Evolutionary conservation across 2,888 invertebrate species (phyloP).

Genomic region (Oscheius sp.): DNA sequence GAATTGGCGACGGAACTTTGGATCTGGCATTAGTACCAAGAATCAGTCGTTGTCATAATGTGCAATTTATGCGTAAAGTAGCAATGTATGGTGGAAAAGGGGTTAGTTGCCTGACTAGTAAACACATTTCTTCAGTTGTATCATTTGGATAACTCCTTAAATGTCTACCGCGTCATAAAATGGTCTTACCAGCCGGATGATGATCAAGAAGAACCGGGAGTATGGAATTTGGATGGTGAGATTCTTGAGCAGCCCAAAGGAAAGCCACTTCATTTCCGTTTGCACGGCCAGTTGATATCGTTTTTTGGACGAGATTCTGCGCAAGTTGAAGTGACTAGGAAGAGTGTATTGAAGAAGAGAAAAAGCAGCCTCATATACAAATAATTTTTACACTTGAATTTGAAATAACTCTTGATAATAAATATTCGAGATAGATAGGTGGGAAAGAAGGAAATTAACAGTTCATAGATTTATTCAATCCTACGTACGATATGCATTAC

Average conservation of each 20-base stretch:
- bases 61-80: constrained; percentile 67
- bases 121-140: constrained; percentile 40
- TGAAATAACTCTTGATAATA: no score
- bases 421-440: no score
- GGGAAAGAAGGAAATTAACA: no score
- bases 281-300: constrained; percentile 65
- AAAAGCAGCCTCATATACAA: constrained; percentile 57
- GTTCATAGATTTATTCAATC: no score
- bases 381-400: no score
- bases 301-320: constrained; percentile 67
- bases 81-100: constrained; percentile 68
- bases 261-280: constrained; percentile 62
- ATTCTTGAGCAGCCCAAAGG: constrained; percentile 65
- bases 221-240: constrained; percentile 69
- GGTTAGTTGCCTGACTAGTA: constrained; percentile 29
- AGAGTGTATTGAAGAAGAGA: constrained; percentile 54
- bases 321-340: constrained; percentile 61
- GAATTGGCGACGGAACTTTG: constrained; percentile 66
- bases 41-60: constrained; percentile 63
- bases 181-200: constrained; percentile 65
- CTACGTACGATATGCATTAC: no score
- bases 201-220: constrained; percentile 56
- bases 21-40: constrained; percentile 64
- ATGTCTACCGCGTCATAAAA: constrained; percentile 63
- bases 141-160: constrained; percentile 51